Base-by-base conservation (phyloP, 2,888 invertebrate species). In the Octonoba sinensis region DNA sequence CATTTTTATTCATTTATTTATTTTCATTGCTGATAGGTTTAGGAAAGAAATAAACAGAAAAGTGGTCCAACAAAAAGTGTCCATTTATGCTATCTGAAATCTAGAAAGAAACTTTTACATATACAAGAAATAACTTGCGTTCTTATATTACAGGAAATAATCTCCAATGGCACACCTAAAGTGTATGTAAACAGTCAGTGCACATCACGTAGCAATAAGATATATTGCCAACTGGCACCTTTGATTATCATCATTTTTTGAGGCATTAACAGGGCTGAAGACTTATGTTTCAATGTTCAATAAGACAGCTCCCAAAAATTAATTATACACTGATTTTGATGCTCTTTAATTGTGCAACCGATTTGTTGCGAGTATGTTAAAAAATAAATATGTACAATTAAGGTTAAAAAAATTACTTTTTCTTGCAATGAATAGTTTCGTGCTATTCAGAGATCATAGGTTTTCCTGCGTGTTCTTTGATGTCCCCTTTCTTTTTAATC, bases 121-220 rank as follows among this genome's bases (percentile, higher is more conserved):
- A 57, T 72, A 72, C 66, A 72, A 67, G 65, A 78, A 79, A 77
- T 49, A 70, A 59, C 18, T 79, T 73, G 72, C 72, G 67, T 24
- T 79, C 72, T 72, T 78, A 78, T 72, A 15, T 72, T 79, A 79
- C 78, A 79, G 57, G 59, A 79, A 79, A 79, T 71, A 57, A 78
- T 79, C 66, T 59, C 73, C 57, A 72, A 59, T 57, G 66, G 73
- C 67, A 66, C 72, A 79, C 78, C 78, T 79, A 79, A 67, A 78
- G 64, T 70, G 56, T 70, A 70, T 47, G 36, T 47, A 75, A 69
- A 79, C 78, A 67, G 59, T 72, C 66, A 79, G 78, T 79, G 78
- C 78, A 36, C 36, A 66, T 54, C 60, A 64, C 47, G 67, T 72
- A 59, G 72, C 27, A 79, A 72, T 72, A 73, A 59, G 36, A 62